A percentile compares a stretch with the other conserved stretches of the same genome.
These are phyloP conservation scores for Epinotia bilunana DNA, from an alignment of 2,888 invertebrate species.

Conservation along the genomic window DNA sequence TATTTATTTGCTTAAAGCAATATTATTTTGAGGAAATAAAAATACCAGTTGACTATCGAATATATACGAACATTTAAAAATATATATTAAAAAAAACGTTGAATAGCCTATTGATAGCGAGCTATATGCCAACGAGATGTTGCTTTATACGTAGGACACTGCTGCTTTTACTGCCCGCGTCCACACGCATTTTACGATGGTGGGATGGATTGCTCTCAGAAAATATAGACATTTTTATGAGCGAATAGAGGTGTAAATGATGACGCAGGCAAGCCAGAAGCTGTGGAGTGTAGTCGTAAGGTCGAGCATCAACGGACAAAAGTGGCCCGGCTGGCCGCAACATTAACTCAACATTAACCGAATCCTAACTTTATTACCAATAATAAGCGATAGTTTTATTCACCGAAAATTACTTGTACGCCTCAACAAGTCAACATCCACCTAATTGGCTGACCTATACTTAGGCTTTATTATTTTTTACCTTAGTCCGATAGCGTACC, in stretches of 20 bases:
- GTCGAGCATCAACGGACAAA: constrained; percentile 4
- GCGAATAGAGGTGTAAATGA: constrained; percentile 60
- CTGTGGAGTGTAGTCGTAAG: constrained; percentile 37
- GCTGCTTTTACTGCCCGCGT: constrained; percentile 67
- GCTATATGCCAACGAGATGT: constrained; percentile 56
- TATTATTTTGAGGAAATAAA: too few relatives aligned
- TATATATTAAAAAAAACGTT: too few relatives aligned
- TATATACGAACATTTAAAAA: too few relatives aligned
- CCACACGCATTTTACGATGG: constrained; percentile 70
- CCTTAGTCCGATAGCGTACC: neutral
- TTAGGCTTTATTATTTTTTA: neutral
- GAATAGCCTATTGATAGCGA: too few relatives aligned
- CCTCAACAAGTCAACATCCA: neutral
- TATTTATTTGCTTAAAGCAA: too few relatives aligned
- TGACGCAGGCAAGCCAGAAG: constrained; percentile 58
- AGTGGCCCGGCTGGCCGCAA: constrained; percentile 13
- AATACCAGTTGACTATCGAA: too few relatives aligned
- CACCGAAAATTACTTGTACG: neutral
- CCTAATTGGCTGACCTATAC: neutral
- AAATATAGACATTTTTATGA: constrained; percentile 75
- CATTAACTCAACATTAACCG: constrained; percentile 5
- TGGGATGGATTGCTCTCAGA: constrained; percentile 70
- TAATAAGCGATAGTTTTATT: neutral
- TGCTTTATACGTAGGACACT: constrained; percentile 59
- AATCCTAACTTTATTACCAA: neutral